Conservation (phyloP, 2,888 invertebrate genomes). For the Stenodera caucasica region DNA sequence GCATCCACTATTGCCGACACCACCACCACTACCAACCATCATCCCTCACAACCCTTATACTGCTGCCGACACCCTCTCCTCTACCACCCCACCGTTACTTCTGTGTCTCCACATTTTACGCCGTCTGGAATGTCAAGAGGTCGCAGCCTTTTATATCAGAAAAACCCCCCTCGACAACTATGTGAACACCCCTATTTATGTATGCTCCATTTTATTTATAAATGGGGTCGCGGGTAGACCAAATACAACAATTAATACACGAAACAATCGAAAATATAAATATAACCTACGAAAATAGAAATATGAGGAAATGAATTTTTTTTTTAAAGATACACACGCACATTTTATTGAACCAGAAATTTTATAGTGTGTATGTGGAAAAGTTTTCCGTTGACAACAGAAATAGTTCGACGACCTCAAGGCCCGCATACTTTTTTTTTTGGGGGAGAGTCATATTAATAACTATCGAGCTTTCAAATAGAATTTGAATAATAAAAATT, state of each 20-base stretch:
- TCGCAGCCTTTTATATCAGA: slow-evolving; percentile 24
- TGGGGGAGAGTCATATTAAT: slow-evolving; percentile 14
- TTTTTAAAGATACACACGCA: background rate
- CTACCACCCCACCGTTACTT: slow-evolving; percentile 3
- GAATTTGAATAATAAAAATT: background rate
- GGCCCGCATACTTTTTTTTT: slow-evolving; percentile 11
- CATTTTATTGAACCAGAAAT: slow-evolving; percentile 6
- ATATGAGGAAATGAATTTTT: background rate
- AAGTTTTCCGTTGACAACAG: background rate
- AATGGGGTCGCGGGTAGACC: slow-evolving; percentile 8
- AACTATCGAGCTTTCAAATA: slow-evolving; percentile 6
- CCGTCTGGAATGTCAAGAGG: slow-evolving; percentile 28
- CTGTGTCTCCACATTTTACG: slow-evolving; percentile 18
- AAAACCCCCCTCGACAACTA: slow-evolving; percentile 17
- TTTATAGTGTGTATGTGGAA: background rate
- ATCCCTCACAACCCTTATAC: background rate
- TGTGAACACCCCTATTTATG: slow-evolving; percentile 19
- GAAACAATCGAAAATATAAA: background rate
- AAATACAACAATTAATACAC: background rate
- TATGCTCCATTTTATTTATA: slow-evolving; percentile 25
- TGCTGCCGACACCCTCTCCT: slow-evolving; percentile 6
- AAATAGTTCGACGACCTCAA: slow-evolving; percentile 21
- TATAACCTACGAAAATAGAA: background rate
- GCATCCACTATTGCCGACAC: slow-evolving; percentile 7
- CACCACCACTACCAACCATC: background rate